Base-by-base conservation (phyloP, 1,140 invertebrate genomes). In the Meloidogyne exigua region DNA sequence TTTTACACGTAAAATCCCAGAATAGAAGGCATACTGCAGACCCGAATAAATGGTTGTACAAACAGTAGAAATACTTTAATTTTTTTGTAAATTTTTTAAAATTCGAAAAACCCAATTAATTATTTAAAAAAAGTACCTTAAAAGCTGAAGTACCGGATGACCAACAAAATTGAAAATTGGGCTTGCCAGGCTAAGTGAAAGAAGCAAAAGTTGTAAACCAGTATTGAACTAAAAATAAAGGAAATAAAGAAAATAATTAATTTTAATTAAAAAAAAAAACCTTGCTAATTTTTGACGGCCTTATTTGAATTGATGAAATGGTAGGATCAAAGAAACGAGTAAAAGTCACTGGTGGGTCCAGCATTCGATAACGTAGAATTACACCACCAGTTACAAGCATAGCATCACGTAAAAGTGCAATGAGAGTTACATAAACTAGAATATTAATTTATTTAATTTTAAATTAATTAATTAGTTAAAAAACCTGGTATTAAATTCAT, bases 251-350 rank as follows among this genome's bases (percentile, higher is more conserved):
- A 67, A 77, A 13, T 10, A 18, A 5, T 36, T 57, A 12, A 49
- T 74, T 80, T 7, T 57, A 71, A n/a, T 39, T 9, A 32, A 68
- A 23, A 15, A 44, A 62, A 66, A 78, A 79, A 83, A 95, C 90
- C 91, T 98, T 98, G 88, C 94, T 96, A 57, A 94, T 91, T 72
- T 92, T 90, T n/a, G 94, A 95, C 12, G 95, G 95, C 10, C 92
- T 92, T 65, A 97, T 88, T 89, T 95, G 92, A n/a, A 93, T 94
- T 39, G 94, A 94, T 0, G 93, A 93, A 88, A 93, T 91, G 36
- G 93, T 92, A 15, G 93, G 91, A 89, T 98, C 93, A 88, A 96
- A 96, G 89, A 95, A 96, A 76, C 93, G 91, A 68, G 90, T 90
- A 39, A 96, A 87, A 0, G 88, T 88, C 76, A 89, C 85, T 15